Percentiles rank a stretch among this genome's conserved stretches.
These are phyloP conservation scores for Erannis defoliaria DNA, from an alignment of 2,888 invertebrate species.

Conservation along the genomic window DNA sequence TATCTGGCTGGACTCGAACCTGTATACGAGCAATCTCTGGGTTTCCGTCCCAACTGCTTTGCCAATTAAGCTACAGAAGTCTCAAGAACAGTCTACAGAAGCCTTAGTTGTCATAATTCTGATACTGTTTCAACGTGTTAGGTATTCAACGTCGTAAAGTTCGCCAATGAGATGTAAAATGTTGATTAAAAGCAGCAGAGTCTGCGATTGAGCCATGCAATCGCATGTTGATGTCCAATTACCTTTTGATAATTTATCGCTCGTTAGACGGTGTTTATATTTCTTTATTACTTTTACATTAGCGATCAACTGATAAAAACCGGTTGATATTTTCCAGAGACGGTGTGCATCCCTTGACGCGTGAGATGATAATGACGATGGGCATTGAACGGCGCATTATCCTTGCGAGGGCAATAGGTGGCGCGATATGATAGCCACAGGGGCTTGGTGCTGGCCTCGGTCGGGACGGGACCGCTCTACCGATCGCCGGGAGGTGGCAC, in stretches of 20 bases:
- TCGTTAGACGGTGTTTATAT: conserved; percentile 31
- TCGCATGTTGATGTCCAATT: conserved; percentile 36
- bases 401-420: conserved; percentile 79
- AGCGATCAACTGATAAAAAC: conserved; percentile 26
- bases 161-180: conserved; percentile 25
- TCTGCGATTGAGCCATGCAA: conserved; percentile 30
- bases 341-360: conserved; percentile 43
- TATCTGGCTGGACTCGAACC: too few species aligned
- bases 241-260: conserved; percentile 25
- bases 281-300: conserved; percentile 21
- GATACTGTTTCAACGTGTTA: too few species aligned
- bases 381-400: conserved; percentile 74
- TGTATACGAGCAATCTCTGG: too few species aligned
- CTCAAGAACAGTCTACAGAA: too few species aligned
- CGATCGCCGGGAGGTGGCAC: conserved; percentile 77
- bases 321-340: conserved; percentile 32
- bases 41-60: too few species aligned
- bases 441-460: conserved; percentile 76
- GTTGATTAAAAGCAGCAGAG: conserved; percentile 15
- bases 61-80: too few species aligned
- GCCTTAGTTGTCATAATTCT: too few species aligned
- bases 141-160: conserved; percentile 7
- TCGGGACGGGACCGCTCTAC: conserved; percentile 74
- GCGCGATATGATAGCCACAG: conserved; percentile 72
- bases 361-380: conserved; percentile 66